Conservation (phyloP, 2,113 vertebrate genomes). For the Mesocricetus auratus region DNA sequence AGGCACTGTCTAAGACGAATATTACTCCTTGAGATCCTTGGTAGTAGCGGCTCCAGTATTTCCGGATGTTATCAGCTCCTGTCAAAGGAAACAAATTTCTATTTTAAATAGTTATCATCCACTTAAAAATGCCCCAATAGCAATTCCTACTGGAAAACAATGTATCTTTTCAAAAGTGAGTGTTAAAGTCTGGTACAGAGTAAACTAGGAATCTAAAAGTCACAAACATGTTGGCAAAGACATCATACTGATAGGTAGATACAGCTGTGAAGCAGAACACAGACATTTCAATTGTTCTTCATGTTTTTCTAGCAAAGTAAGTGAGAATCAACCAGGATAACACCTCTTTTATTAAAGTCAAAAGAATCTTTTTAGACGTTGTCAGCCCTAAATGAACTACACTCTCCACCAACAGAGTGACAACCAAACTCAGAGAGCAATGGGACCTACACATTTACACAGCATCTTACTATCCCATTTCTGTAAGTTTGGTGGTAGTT, state of each 20-base stretch:
- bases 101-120: slow-evolving; percentile 36
- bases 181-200: neutral
- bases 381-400: neutral
- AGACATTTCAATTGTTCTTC: neutral
- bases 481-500: neutral
- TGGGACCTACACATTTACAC: neutral
- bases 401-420: neutral
- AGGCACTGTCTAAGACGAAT: slow-evolving; percentile 97
- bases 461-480: neutral
- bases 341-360: neutral
- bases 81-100: slow-evolving; percentile 80
- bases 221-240: neutral
- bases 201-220: neutral
- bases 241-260: neutral
- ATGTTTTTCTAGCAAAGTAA: neutral
- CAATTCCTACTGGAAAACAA: slow-evolving; percentile 12
- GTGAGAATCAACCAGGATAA: neutral
- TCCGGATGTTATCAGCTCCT: slow-evolving; percentile 98
- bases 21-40: slow-evolving; percentile 99
- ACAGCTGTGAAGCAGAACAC: neutral
- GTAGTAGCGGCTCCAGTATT: slow-evolving; percentile 99
- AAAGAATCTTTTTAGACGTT: neutral
- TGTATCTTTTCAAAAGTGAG: slow-evolving; percentile 18
- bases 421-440: neutral
- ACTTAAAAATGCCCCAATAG: neutral